Percentiles rank a stretch among this genome's conserved stretches.
Conservation (phyloP, 1,140 invertebrate species). For the Nasonia giraulti region DNA sequence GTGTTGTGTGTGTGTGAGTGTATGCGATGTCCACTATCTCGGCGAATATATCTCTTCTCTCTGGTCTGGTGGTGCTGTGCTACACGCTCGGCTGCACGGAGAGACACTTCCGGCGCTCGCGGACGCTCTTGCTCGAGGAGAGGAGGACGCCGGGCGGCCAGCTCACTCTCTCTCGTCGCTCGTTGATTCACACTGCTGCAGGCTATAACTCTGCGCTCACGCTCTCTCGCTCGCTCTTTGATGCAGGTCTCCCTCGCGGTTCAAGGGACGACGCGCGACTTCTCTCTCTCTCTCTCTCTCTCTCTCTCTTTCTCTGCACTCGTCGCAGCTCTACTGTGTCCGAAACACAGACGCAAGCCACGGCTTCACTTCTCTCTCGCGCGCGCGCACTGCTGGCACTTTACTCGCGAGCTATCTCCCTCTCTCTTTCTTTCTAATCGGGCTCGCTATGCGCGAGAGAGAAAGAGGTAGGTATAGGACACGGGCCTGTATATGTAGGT, state of each 20-base stretch:
- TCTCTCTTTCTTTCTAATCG: conserved; percentile 12
- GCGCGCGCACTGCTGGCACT: not conserved
- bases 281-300: not conserved
- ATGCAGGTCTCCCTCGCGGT: not conserved
- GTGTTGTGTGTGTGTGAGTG: not conserved
- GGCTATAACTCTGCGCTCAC: not conserved
- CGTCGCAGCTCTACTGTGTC: not conserved
- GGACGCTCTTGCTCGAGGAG: conserved; percentile 3
- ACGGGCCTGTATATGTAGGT: not conserved
- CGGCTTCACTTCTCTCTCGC: not conserved
- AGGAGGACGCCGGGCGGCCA: not conserved
- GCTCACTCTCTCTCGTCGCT: not conserved
- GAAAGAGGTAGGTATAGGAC: conserved; percentile 16
- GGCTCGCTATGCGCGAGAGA: not conserved
- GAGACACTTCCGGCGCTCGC: conserved; percentile 9
- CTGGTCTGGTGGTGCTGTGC: not conserved
- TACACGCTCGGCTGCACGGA: not conserved
- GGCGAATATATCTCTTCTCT: not conserved
- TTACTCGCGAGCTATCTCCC: not conserved
- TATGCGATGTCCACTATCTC: not conserved
- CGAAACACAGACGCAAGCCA: not conserved
- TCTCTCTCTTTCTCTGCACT: too few species aligned
- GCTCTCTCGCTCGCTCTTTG: conserved; percentile 67
- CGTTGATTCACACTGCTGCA: not conserved
- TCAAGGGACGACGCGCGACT: conserved; percentile 1